These are phyloP conservation scores for Pseudorhiza aurosa DNA, from an alignment of 30 jellyfish, hydroid and myxozoan genomes.

Conservation along the genomic window DNA sequence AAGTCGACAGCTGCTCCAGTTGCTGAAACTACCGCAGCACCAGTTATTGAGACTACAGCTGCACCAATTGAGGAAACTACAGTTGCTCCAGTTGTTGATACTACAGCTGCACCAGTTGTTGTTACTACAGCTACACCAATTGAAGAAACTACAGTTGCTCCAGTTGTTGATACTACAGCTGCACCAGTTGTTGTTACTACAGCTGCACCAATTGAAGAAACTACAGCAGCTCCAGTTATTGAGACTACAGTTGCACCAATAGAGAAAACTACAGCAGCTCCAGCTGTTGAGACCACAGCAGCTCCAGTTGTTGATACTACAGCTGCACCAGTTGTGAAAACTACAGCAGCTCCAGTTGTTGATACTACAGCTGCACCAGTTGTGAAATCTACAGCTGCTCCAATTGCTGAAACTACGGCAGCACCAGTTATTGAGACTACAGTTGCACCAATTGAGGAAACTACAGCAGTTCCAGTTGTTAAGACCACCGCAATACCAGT, in stretches of 20 bases:
- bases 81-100: conserved; percentile 42
- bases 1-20: conserved; percentile 44
- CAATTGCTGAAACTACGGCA: conserved; percentile 13
- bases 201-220: neutral
- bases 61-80: conserved; percentile 38
- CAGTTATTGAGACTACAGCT: conserved; percentile 23
- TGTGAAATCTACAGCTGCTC: conserved; percentile 17
- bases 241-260: conserved; percentile 32
- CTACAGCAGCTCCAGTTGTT: conserved; percentile 46
- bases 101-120: conserved; percentile 48
- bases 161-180: conserved; percentile 50
- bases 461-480: neutral
- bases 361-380: conserved; percentile 9
- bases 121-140: conserved; percentile 39
- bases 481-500: neutral
- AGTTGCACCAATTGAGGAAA: neutral
- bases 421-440: neutral
- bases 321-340: conserved; percentile 40
- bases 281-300: conserved; percentile 20
- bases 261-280: conserved; percentile 49
- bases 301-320: conserved; percentile 5
- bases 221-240: conserved; percentile 28
- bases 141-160: conserved; percentile 32
- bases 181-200: conserved; percentile 42
- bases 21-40: conserved; percentile 40